Evolutionary conservation across 2,113 vertebrate species (phyloP), one percentile per base, ranked within the genome.

Genomic region (Chlorocebus sabaeus): DNA sequence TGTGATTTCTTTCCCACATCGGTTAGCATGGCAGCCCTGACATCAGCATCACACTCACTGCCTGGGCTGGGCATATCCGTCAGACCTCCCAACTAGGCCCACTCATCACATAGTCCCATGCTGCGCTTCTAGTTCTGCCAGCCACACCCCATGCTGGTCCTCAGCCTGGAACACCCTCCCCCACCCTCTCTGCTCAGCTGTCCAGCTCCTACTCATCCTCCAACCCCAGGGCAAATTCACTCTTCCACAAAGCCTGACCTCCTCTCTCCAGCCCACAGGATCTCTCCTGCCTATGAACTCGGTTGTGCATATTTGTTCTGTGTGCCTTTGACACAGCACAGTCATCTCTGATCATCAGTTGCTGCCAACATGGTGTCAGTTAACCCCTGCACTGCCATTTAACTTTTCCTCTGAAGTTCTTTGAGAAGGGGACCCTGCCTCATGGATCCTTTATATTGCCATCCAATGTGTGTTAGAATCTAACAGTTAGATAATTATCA

Each of bases 321-420:
- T 8, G 8, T 22, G 59, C 68, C 72, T 85, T 59, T 75, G 75
- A 32, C 83, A 79, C 35, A 57, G 72, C 68, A 30, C 45, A 16
- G 40, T 30, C 59, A 6, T 48, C 70, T 52, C 50, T 32, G 27
- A 16, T 27, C 27, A 64, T n/a, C 85, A 4, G 11, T 3, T 2
- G 48, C 43, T 38, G 30, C 32, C 73, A 35, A 3, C 0, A 0
- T 17, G 22, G 43, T 75, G 16, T 30, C 5, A 10, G 45, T 38
- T 59, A 96, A 79, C 35, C 11, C 22, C 4, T 30, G 8, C 22
- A 0, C 78, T 14, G 61, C 61, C 61, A 2, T 64, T 64, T 30
- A 64, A 64, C 61, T 64, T 64, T 64, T 64, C 40, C 72, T 91
- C 89, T 78, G 72, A 89, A 85, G 57, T 67, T 72, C 78, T 78